Evolutionary conservation across 2,113 vertebrate genomes (phyloP).

Genomic region (Excalfactoria chinensis): DNA sequence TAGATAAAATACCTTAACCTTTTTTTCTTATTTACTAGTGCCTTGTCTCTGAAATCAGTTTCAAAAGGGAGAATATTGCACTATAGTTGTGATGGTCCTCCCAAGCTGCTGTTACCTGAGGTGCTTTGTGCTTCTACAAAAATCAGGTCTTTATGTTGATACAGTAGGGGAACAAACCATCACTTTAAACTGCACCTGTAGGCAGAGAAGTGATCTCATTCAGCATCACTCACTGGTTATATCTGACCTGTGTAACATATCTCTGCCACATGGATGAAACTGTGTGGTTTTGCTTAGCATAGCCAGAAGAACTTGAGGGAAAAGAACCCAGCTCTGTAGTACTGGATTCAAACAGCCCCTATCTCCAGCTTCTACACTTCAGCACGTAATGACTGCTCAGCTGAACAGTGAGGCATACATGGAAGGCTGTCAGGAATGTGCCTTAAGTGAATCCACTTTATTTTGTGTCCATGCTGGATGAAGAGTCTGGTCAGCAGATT

Average conservation of each 20-base stretch:
- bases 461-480: neutral
- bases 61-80: neutral
- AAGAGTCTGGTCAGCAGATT: neutral
- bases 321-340: neutral
- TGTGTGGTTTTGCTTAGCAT: neutral
- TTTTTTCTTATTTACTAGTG: neutral
- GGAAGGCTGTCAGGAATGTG: neutral
- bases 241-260: neutral
- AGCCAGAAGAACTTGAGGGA: neutral
- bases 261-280: neutral
- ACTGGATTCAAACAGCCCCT: neutral
- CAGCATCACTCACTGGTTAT: rapidly evolving
- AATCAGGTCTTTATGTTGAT: neutral
- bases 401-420: rapidly evolving
- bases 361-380: rapidly evolving
- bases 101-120: neutral
- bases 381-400: neutral
- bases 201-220: neutral
- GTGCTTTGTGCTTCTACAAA: neutral
- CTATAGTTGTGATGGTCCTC: neutral
- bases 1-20: rapidly evolving
- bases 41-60: neutral
- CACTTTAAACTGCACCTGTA: neutral
- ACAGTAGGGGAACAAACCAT: neutral
- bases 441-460: neutral